Evolutionary conservation across 92 coral and sea anemone species (phyloP), one percentile per base, ranked within the genome.

Genomic region (Heteractis magnifica): DNA sequence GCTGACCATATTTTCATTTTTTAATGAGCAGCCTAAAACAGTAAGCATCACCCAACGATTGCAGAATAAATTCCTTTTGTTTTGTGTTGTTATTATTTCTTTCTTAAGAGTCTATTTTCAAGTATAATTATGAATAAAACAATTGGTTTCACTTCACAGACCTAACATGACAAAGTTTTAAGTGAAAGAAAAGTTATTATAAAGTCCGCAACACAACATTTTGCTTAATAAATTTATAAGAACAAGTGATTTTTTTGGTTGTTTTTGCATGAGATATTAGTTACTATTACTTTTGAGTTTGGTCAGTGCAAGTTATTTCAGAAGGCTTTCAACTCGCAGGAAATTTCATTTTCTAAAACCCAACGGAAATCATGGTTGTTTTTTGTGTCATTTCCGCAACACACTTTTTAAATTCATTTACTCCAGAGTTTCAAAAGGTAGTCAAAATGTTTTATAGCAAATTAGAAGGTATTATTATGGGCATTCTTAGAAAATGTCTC

Each of bases 321-420:
- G 72, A 65, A 16, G 72, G 19, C 72, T 65, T 65, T 65, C 16
- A 65, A 65, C 1, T 74, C 77, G 4, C 77, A 74, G 77, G 77
- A 74, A 74, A 74, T 74, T 34, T 65, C 51, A 73, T 26, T 73
- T 73, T 73, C 12, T 26, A 73, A 18, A 74, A 74, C 53, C n/a
- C 53, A 34, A 18, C 51, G 4, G 4, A 74, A 74, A 34, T 34
- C n/a, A 18, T 74, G 77, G 77, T 74, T 74, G 77, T 20, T 74
- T 74, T 74, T 5, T 10, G 51, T 4, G 77, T 74, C 50, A 74
- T 44, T 0, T 74, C 77, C 77, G 77, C 77, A 74, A 74, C 77
- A 74, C 26, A 74, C 77, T 74, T 74, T 74, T 74, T 1, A 74
- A 74, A 74, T 1, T 74, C 4, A 7, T 34, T 74, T 74, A 74